These are phyloP conservation scores for Drosophila greeni DNA, from an alignment of 2,888 invertebrate genomes.

Conservation along the genomic window DNA sequence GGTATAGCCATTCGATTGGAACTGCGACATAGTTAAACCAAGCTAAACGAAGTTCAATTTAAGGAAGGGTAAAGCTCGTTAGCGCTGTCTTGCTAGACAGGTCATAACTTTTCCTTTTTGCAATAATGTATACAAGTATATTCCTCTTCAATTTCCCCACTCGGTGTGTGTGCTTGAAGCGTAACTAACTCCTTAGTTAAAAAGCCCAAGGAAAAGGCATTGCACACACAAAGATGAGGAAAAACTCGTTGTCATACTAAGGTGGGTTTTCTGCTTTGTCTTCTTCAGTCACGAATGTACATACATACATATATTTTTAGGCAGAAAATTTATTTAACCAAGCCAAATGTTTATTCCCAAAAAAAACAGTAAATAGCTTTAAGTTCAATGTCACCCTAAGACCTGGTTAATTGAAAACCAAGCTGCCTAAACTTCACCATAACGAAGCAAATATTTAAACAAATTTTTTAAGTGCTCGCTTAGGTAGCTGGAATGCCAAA, in stretches of 20 bases:
- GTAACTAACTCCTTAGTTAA: not conserved
- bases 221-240: conserved; percentile 20
- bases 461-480: conserved; percentile 41
- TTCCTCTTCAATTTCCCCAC: conserved; percentile 15
- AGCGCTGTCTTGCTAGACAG: conserved; percentile 15
- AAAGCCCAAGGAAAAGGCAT: conserved; percentile 32
- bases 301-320: conserved; percentile 12
- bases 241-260: conserved; percentile 46
- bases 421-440: conserved; percentile 10
- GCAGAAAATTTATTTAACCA: conserved; percentile 3
- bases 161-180: conserved; percentile 22
- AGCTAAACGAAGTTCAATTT: conserved; percentile 2
- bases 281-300: conserved; percentile 21
- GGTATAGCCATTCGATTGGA: conserved; percentile 3
- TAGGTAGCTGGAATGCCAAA: conserved; percentile 52
- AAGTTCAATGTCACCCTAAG: conserved; percentile 33
- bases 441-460: conserved; percentile 56
- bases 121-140: conserved; percentile 5
- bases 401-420: conserved; percentile 38
- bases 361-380: conserved; percentile 9
- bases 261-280: conserved; percentile 19
- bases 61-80: conserved; percentile 4
- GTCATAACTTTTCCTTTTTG: conserved; percentile 26
- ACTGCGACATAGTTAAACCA: conserved; percentile 15
- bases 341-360: conserved; percentile 10